Evolutionary conservation across 2,797 vertebrate species (phyloP).

Genomic region (Tenualosa ilisha): DNA sequence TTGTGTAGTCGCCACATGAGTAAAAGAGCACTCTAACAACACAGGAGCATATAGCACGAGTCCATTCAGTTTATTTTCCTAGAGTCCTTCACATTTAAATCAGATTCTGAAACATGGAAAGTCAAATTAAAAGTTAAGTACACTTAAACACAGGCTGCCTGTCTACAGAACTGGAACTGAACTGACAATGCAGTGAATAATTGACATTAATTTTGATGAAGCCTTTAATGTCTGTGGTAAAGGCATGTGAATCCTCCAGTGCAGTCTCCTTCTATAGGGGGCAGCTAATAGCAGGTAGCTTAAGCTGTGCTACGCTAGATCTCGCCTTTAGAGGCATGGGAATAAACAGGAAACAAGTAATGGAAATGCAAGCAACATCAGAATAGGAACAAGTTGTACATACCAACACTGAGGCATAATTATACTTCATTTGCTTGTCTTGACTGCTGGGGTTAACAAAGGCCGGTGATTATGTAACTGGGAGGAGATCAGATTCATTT

Average conservation of each 20-base stretch:
- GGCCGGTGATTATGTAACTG: not conserved
- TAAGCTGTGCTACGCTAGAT: not conserved
- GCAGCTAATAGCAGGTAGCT: not conserved
- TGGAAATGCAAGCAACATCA: not conserved
- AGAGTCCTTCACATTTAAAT: too few relatives aligned
- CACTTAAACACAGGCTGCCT: too few relatives aligned
- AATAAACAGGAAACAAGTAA: too few relatives aligned
- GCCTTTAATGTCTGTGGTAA: not conserved
- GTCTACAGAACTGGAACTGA: too few relatives aligned
- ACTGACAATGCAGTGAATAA: too few relatives aligned
- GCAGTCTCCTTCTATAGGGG: not conserved
- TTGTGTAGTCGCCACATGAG: not conserved
- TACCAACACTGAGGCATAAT: not conserved
- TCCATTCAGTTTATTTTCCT: too few relatives aligned
- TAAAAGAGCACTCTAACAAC: not conserved
- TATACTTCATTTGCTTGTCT: slow-evolving; percentile 21
- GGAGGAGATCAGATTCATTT: slow-evolving; percentile 7
- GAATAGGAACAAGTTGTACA: slow-evolving; percentile 9
- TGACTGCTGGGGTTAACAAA: not conserved
- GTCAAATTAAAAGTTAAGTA: too few relatives aligned
- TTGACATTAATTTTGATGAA: not conserved
- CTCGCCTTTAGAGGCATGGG: not conserved
- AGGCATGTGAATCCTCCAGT: not conserved
- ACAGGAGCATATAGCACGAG: not conserved
- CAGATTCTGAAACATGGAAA: too few relatives aligned